Base-by-base conservation (phyloP, 2,888 invertebrate species). In the Pherbina coryleti region DNA sequence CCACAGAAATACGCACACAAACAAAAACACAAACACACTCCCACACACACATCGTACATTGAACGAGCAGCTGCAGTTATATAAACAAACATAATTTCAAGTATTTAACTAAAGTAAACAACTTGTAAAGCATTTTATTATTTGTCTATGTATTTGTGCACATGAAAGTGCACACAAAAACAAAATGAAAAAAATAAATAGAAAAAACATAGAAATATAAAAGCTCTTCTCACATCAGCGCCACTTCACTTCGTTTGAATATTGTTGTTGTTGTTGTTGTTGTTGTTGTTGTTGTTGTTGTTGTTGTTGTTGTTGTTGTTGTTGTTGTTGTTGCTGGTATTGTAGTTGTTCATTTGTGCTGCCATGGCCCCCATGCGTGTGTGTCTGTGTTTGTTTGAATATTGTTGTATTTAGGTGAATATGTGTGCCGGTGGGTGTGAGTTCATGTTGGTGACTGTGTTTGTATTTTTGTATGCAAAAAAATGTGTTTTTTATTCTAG, bases 61-160 rank as follows among this genome's bases (percentile, higher is more conserved):
- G 8, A 22, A 22, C 25, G 22, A 25, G 64, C 62, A 34, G 69
- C 34, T 55, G 69, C 31, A 60, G 34, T 71, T 77, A 44, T 66
- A 62, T 69, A 79, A 57, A 77, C 75, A 74, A 76, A 78, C 75
- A 77, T 78, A 78, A 78, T 72, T 79, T 75, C 70, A 69, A 77
- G 76, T 75, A 79, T 81, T 81, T 80, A 79, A 81, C 79, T 79
- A 75, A 81, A 79, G 79, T 75, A 80, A 80, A 80, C 79, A 79
- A 57, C 71, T 77, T 79, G 80, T 78, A 76, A 80, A 81, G 78
- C 74, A 80, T 81, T 80, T 79, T 78, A 79, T 81, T 79, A 69
- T 78, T 55, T 75, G 76, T 60, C 34, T 60, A 53, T 31, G 31
- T 78, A 49, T 78, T 55, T 76, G 71, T 28, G 31, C 14, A 14